Evolutionary conservation across 2,888 invertebrate species (phyloP).

Genomic region (Pediacus dermestoides): DNA sequence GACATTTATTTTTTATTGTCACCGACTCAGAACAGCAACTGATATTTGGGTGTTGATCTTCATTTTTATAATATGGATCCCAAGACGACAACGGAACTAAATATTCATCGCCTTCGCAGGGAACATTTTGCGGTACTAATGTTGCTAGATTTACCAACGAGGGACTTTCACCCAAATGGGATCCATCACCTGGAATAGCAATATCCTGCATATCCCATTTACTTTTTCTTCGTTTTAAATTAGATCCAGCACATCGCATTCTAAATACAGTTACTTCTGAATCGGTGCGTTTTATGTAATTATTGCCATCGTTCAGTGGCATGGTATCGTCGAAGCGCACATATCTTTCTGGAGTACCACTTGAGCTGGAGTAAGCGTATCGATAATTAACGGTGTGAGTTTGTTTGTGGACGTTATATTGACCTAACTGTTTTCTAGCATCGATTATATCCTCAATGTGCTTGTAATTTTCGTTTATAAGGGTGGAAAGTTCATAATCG

Average conservation of each 20-base stretch:
- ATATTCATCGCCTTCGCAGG: slow-evolving; percentile 44
- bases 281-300: slow-evolving; percentile 55
- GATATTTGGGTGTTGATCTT: slow-evolving; percentile 30
- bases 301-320: slow-evolving; percentile 35
- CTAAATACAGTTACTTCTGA: slow-evolving; percentile 59
- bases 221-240: slow-evolving; percentile 43
- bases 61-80: slow-evolving; percentile 48
- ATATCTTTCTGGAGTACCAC: slow-evolving; percentile 23
- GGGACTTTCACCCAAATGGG: slow-evolving; percentile 56
- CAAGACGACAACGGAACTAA: slow-evolving; percentile 58
- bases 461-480: slow-evolving; percentile 30
- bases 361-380: slow-evolving; percentile 36
- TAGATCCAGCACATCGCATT: slow-evolving; percentile 48
- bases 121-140: slow-evolving; percentile 46
- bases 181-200: slow-evolving; percentile 55
- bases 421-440: slow-evolving; percentile 41
- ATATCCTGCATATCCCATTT: slow-evolving; percentile 52
- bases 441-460: slow-evolving; percentile 48
- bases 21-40: slow-evolving; percentile 23
- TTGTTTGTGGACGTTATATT: slow-evolving; percentile 41
- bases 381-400: slow-evolving; percentile 28
- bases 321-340: slow-evolving; percentile 32
- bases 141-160: slow-evolving; percentile 60
- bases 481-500: slow-evolving; percentile 21
- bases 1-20: slow-evolving; percentile 17